Evolutionary conservation across 1,140 invertebrate genomes (phyloP).

Genomic region (Hylyphantes graminicola): DNA sequence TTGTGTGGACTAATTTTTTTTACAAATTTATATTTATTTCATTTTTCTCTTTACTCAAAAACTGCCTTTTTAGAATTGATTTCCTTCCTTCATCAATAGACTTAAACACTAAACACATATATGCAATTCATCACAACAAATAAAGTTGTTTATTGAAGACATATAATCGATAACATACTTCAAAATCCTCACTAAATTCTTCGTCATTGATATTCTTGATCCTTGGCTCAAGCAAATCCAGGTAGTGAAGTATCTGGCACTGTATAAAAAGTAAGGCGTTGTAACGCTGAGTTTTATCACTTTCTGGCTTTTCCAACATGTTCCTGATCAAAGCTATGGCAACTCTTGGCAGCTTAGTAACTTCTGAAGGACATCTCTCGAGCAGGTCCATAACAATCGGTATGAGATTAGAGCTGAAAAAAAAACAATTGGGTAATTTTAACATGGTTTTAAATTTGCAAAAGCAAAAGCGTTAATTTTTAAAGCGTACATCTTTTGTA

Average conservation of each 20-base stretch:
- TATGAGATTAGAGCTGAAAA: constrained; percentile 1
- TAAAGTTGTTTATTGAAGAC: not conserved
- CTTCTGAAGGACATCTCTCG: constrained; percentile 9
- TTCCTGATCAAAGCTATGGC: constrained; percentile 20
- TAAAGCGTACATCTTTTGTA: not conserved
- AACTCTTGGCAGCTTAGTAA: constrained; percentile 20
- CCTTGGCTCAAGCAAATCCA: not conserved
- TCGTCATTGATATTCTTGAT: not conserved
- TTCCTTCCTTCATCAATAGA: too few relatives aligned
- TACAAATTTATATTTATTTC: too few relatives aligned
- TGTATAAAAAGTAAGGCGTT: constrained; percentile 29
- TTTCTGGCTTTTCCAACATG: constrained; percentile 32
- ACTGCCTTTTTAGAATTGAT: too few relatives aligned
- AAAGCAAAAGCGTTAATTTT: not conserved
- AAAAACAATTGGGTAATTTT: not conserved
- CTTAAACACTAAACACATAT: too few relatives aligned
- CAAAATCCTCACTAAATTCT: constrained; percentile 30
- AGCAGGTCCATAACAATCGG: constrained; percentile 23
- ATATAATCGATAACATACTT: not conserved
- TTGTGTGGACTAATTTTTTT: too few relatives aligned
- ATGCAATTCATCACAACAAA: too few relatives aligned
- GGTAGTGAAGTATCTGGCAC: constrained; percentile 2
- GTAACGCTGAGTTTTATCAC: not conserved
- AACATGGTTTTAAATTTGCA: not conserved
- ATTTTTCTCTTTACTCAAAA: too few relatives aligned